Conservation (phyloP, 2,113 vertebrate genomes). For the Rhynchopsitta pachyrhyncha region DNA sequence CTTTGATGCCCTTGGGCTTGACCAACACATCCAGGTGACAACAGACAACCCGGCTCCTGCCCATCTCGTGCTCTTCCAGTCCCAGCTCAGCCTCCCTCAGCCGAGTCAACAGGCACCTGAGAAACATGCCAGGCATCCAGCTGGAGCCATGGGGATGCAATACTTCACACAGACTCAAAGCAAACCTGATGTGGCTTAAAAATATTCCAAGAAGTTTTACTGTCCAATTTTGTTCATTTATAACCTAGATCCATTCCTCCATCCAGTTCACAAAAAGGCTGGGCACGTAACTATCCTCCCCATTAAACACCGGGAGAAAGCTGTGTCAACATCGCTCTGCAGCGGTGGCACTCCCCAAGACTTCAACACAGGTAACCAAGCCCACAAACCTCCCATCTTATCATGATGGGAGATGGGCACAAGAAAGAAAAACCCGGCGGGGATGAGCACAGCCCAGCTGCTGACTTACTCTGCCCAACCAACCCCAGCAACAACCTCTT, state of each 20-base stretch:
- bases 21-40: neutral
- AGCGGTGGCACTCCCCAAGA: neutral
- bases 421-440: neutral
- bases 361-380: neutral
- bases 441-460: neutral
- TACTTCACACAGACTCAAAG: neutral
- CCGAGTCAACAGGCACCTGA: neutral
- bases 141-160: neutral
- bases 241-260: neutral
- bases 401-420: rapidly evolving
- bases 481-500: neutral
- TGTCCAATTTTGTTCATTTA: neutral
- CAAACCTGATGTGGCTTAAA: neutral
- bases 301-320: neutral
- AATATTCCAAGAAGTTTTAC: neutral
- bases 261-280: neutral
- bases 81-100: neutral
- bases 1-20: neutral
- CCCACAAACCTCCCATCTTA: neutral
- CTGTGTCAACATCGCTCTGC: neutral
- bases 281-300: neutral
- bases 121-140: neutral
- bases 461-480: neutral
- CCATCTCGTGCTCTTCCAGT: neutral
- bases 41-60: neutral